These are phyloP conservation scores for Oithona nana DNA, from an alignment of 2,888 invertebrate species.

Conservation along the genomic window DNA sequence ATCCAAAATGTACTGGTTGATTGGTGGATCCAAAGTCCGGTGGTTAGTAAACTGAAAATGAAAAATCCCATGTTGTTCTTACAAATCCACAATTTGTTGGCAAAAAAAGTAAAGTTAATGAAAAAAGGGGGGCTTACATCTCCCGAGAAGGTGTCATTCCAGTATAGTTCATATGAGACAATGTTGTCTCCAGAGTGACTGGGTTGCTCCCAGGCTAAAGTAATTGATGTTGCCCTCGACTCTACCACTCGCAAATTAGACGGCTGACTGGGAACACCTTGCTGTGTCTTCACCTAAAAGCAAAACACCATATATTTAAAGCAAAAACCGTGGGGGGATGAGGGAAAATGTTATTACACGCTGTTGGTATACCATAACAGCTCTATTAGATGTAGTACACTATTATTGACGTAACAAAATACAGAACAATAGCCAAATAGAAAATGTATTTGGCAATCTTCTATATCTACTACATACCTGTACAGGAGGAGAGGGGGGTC, in stretches of 20 bases:
- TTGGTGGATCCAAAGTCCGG: background rate
- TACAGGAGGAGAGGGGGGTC: constrained; percentile 86
- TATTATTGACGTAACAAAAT: too few species aligned
- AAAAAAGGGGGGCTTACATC: constrained; percentile 17
- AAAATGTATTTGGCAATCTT: too few species aligned
- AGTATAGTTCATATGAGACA: constrained; percentile 84
- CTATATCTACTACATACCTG: constrained; percentile 81
- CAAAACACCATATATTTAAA: constrained; percentile 1
- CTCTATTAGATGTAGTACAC: too few species aligned
- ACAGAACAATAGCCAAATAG: too few species aligned
- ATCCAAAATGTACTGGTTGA: constrained; percentile 48
- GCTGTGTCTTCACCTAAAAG: constrained; percentile 18
- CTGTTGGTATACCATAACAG: too few species aligned
- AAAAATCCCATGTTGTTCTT: too few species aligned
- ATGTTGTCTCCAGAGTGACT: constrained; percentile 79
- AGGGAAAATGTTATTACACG: too few species aligned
- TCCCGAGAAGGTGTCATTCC: constrained; percentile 78
- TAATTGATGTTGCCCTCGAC: constrained; percentile 72
- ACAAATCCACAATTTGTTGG: too few species aligned
- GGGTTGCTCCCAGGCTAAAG: constrained; percentile 79
- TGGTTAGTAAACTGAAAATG: constrained; percentile 17
- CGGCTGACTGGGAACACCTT: constrained; percentile 81
- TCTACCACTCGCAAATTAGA: constrained; percentile 67
- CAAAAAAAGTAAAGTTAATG: too few species aligned
- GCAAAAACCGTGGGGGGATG: too few species aligned